Evolutionary conservation across 2,113 vertebrate genomes (phyloP), one percentile per base, ranked within the genome.

Genomic region (Scolopax mira): DNA sequence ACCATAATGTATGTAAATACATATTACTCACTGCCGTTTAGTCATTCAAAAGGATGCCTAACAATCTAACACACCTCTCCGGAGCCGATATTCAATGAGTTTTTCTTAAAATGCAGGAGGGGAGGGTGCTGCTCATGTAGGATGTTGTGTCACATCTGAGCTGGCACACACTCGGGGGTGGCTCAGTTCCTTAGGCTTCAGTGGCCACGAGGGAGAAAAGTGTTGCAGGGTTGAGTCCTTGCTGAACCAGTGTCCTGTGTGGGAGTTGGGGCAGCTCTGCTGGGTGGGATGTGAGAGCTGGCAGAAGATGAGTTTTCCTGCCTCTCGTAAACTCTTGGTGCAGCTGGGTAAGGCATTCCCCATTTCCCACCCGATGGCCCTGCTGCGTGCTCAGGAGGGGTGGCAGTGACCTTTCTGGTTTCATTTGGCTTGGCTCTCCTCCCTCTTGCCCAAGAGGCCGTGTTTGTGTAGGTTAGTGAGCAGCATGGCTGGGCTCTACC

Each of bases 1-100:
- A 7, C 82, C 79, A 28, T 85, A 83, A 90, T 84, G 28, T 92
- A 81, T 92, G 93, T 87, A 93, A 96, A 95, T 54, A 96, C 28
- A 13, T 52, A 79, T 92, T 41, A 81, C 69, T 96, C 79, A 79
- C 66, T 44, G 41, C 62, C 10, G 1, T 27, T 94, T 62, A 79
- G 80, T 74, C 44, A 60, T 85, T 86, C 83, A 41, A 51, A 46
- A 71, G 57, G 79, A 77, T 0, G 42, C 75, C 37, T 18, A 41
- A 58, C 79, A 60, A 27, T n/a, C 35, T 37, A 23, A 86, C 85
- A 2, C 52, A 21, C 44, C 0, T 1, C 31, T 31, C 39, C 71
- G 65, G 55, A 52, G 66, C 46, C 55, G 78, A 60, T 44, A 33
- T 30, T 51, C 52, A 3, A 15, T 11, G 48, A 35, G 33, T 17